Conservation (phyloP, 2,797 vertebrate species). For the Enteromius trimaculatus region DNA sequence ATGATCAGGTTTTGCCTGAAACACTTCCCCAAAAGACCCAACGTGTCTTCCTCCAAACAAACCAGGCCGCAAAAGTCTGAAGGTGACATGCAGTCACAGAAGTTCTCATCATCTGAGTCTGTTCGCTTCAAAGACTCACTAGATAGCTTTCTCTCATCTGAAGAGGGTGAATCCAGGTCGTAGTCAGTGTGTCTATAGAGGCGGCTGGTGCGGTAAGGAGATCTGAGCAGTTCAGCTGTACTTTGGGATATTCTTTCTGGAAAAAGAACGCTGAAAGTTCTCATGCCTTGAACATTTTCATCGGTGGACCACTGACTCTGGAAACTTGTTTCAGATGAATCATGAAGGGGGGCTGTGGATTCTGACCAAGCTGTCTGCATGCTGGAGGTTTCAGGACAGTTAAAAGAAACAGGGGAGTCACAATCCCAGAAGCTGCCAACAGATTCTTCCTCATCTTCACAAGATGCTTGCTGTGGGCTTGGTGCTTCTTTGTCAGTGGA, state of each 20-base stretch:
- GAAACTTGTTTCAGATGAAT: conserved; percentile 44
- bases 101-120: conserved; percentile 70
- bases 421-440: conserved; percentile 60
- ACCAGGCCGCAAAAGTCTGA: conserved; percentile 66
- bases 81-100: conserved; percentile 74
- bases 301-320: conserved; percentile 58
- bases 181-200: conserved; percentile 78
- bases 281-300: conserved; percentile 63
- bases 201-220: conserved; percentile 74
- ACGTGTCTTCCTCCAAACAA: conserved; percentile 70
- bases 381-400: conserved; percentile 48
- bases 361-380: conserved; percentile 50
- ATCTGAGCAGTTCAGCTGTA: conserved; percentile 67
- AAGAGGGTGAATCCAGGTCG: conserved; percentile 73
- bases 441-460: conserved; percentile 20
- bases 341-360: conserved; percentile 30
- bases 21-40: conserved; percentile 73
- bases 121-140: conserved; percentile 72
- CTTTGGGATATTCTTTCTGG: conserved; percentile 64
- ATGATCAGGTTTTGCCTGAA: conserved; percentile 65
- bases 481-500: conserved; percentile 62
- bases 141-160: conserved; percentile 71
- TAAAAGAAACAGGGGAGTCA: conserved; percentile 8
- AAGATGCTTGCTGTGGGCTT: background rate
- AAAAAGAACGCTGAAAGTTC: conserved; percentile 62